Evolutionary conservation across 2,888 invertebrate species (phyloP).

Genomic region (Parnassius apollo): DNA sequence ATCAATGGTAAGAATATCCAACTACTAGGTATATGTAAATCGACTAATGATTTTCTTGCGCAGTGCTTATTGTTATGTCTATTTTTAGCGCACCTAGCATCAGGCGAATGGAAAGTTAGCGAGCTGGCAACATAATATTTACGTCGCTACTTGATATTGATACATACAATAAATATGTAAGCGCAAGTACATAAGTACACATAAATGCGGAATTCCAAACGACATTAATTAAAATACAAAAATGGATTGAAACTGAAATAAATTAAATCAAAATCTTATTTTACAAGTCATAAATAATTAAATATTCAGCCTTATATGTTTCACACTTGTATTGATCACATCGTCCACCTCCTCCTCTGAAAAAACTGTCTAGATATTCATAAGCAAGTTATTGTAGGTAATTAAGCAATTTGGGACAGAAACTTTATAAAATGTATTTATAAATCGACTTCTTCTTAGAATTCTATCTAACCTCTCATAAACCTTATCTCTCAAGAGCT

Average conservation of each 20-base stretch:
- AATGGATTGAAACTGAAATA: too few relatives aligned
- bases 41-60: constrained; percentile 55
- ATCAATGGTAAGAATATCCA: constrained; percentile 2
- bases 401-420: background rate
- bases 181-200: constrained; percentile 9
- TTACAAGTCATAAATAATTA: too few relatives aligned
- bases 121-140: constrained; percentile 61
- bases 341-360: constrained; percentile 17
- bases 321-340: constrained; percentile 27
- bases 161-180: constrained; percentile 35
- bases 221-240: too few relatives aligned
- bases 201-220: too few relatives aligned
- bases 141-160: constrained; percentile 37
- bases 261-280: too few relatives aligned
- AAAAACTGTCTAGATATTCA: constrained; percentile 22
- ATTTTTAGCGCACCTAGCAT: constrained; percentile 66
- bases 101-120: constrained; percentile 73
- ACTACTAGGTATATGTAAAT: constrained; percentile 38
- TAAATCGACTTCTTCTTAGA: too few relatives aligned
- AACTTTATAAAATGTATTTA: background rate
- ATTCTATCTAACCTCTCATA: too few relatives aligned
- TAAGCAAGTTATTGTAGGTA: background rate
- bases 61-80: constrained; percentile 60
- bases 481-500: too few relatives aligned
- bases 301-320: background rate